phyloP scores from a whole-genome alignment of 2,113 vertebrate genomes.

The Heterochromis multidens region DNA sequence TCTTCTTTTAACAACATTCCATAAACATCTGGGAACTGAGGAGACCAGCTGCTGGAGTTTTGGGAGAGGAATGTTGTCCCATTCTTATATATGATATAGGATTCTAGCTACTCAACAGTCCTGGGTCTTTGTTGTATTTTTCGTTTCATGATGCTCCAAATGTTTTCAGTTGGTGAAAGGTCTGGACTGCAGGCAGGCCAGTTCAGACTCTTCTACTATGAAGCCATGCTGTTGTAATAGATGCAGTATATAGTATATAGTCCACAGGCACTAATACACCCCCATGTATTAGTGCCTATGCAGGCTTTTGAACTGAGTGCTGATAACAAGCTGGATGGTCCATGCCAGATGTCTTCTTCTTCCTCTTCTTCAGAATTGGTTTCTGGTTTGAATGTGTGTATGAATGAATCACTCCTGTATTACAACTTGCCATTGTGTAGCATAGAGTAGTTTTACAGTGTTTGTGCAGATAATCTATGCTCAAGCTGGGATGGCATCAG shows the following conservation, averaged over 20 bases:
- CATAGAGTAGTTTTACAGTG: background rate
- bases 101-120: background rate
- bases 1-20: too few relatives aligned
- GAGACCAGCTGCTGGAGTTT: background rate
- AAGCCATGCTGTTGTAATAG: too few relatives aligned
- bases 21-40: too few relatives aligned
- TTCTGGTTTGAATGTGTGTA: background rate
- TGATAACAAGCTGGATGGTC: background rate
- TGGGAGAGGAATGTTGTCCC: background rate
- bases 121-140: background rate
- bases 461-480: background rate
- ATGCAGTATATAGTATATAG: too few relatives aligned
- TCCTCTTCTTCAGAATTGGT: background rate
- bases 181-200: background rate
- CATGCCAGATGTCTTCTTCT: background rate
- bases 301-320: background rate
- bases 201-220: background rate
- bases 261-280: background rate
- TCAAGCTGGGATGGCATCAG: background rate
- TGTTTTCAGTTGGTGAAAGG: background rate
- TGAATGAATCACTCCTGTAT: background rate
- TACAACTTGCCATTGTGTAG: background rate
- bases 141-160: background rate
- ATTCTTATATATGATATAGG: background rate
- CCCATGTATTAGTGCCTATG: too few relatives aligned